Conservation (phyloP, 2,113 vertebrate species). For the Prinia subflava region DNA sequence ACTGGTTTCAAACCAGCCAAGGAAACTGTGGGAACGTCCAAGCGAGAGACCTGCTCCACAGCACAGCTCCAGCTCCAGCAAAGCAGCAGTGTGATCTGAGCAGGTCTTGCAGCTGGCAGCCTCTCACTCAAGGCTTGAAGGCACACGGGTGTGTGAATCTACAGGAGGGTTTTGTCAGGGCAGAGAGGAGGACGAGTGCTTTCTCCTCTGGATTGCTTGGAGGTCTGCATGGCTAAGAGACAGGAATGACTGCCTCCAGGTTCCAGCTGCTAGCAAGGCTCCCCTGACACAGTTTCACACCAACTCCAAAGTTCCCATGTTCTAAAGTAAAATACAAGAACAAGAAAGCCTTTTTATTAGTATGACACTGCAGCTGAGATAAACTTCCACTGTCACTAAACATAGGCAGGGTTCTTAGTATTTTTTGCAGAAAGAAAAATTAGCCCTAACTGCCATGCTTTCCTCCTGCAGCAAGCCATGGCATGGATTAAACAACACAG, state of each 20-base stretch:
- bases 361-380: neutral
- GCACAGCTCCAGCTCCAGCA: neutral
- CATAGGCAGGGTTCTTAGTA: neutral
- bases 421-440: neutral
- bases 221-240: neutral
- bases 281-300: neutral
- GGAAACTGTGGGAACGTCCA: neutral
- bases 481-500: neutral
- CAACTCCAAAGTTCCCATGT: neutral
- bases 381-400: neutral
- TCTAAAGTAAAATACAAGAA: neutral
- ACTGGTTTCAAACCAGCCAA: neutral
- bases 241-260: neutral
- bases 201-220: neutral
- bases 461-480: neutral
- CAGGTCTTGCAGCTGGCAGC: neutral
- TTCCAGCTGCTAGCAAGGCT: neutral
- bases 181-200: neutral
- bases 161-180: neutral
- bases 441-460: neutral
- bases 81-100: neutral
- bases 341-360: neutral
- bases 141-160: accelerated
- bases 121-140: neutral
- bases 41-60: neutral